Conservation (phyloP, 2,113 vertebrate genomes). For the Oenanthe oenanthe region DNA sequence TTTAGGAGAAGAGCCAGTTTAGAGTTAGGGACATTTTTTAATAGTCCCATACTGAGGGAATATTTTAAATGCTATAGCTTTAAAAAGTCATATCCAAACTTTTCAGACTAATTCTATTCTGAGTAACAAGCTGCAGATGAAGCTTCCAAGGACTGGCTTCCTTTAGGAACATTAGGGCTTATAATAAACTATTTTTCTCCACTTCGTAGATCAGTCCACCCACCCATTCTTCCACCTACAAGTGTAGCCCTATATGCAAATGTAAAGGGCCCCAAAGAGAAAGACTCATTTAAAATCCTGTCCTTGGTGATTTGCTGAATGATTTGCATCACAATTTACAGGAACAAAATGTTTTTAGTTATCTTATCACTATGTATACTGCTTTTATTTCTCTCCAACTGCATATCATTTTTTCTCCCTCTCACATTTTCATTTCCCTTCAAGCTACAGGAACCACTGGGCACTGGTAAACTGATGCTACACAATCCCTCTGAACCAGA, state of each 20-base stretch:
- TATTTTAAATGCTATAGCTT: slow-evolving; percentile 20
- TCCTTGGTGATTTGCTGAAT: neutral
- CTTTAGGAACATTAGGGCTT: slow-evolving; percentile 29
- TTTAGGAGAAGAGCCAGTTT: slow-evolving; percentile 23
- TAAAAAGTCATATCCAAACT: slow-evolving; percentile 22
- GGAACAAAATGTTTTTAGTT: neutral
- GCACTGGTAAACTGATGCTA: neutral
- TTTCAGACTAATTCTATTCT: neutral
- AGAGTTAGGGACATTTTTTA: slow-evolving; percentile 17
- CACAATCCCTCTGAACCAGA: neutral
- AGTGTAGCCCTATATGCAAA: neutral
- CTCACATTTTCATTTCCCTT: neutral
- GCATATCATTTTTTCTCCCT: neutral
- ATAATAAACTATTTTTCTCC: slow-evolving; percentile 45
- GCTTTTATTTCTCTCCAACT: neutral
- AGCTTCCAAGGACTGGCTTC: neutral
- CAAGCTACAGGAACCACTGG: neutral
- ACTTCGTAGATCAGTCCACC: slow-evolving; percentile 28
- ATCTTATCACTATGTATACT: neutral
- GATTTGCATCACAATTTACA: slow-evolving; percentile 4
- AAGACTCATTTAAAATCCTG: neutral
- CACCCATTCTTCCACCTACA: slow-evolving; percentile 13
- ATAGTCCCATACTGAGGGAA: neutral
- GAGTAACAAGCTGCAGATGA: slow-evolving; percentile 3
- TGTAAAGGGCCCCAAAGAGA: neutral